Percentiles rank a stretch among this genome's conserved stretches.
phyloP scores from a whole-genome alignment of 1,140 invertebrate species.

The Brachionus asplanchnoidis region DNA sequence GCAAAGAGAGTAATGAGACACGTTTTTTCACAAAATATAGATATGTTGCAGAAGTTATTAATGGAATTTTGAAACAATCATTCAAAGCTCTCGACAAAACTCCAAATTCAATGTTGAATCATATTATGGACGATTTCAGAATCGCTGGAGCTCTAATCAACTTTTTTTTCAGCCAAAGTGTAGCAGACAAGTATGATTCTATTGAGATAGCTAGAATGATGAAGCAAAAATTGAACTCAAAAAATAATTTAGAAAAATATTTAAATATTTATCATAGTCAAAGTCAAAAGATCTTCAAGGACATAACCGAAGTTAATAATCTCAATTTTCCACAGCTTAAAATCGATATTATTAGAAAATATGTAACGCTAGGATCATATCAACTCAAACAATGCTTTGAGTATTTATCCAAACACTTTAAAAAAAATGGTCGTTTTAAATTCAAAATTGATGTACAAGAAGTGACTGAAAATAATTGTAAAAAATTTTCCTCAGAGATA shows the following conservation, averaged over 20 bases:
- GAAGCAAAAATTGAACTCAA: not conserved
- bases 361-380: not conserved
- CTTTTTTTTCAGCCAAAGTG: not conserved
- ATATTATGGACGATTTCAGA: not conserved
- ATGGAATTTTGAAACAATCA: not conserved
- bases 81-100: not conserved
- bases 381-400: not conserved
- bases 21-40: not conserved
- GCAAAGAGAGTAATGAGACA: not conserved
- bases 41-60: not conserved
- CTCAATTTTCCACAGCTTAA: not conserved
- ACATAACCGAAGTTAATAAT: not conserved
- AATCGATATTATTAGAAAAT: not conserved
- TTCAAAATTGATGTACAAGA: not conserved
- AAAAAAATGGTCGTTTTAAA: not conserved
- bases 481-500: not conserved
- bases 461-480: not conserved
- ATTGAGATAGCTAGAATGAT: not conserved
- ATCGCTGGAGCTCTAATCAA: not conserved
- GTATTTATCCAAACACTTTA: not conserved
- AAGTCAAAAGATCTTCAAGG: not conserved
- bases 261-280: not conserved
- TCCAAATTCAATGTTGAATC: not conserved
- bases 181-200: not conserved
- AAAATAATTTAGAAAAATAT: constrained; percentile 7